phyloP scores from a whole-genome alignment of 1,140 invertebrate species.

The Macrocentrus cingulum region DNA sequence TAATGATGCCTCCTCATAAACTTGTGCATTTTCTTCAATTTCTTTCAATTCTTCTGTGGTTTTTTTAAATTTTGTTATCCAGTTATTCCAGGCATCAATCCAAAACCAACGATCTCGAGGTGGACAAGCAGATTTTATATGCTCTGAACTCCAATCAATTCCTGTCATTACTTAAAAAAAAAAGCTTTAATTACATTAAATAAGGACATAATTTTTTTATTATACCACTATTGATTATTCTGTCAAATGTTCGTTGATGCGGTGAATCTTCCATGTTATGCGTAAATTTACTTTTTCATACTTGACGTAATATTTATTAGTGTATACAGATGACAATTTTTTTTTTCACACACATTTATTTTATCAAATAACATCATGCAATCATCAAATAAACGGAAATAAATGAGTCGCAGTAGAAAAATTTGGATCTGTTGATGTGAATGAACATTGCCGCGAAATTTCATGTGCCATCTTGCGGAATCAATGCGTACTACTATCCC shows the following conservation, averaged over 20 bases:
- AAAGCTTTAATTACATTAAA: background rate
- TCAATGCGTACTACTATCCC: no score
- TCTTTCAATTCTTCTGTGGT: background rate
- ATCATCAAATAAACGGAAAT: no score
- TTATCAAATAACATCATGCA: no score
- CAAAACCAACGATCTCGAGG: background rate
- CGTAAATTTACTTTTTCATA: background rate
- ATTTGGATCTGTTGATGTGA: no score
- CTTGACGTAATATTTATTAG: no score
- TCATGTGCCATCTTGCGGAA: no score
- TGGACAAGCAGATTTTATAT: background rate
- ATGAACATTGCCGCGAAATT: no score
- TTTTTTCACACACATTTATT: no score
- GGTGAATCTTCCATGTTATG: background rate
- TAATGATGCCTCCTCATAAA: background rate
- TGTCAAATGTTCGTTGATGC: background rate
- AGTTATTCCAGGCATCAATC: background rate
- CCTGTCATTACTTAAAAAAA: background rate
- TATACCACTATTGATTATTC: background rate
- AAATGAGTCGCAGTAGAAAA: no score
- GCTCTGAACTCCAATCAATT: background rate
- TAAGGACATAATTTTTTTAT: background rate
- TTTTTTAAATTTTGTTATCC: background rate
- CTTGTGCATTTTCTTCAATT: background rate
- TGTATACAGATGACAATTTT: no score